Evolutionary conservation across 2,113 vertebrate genomes (phyloP), one percentile per base, ranked within the genome.

Genomic region (Tragelaphus buxtoni): DNA sequence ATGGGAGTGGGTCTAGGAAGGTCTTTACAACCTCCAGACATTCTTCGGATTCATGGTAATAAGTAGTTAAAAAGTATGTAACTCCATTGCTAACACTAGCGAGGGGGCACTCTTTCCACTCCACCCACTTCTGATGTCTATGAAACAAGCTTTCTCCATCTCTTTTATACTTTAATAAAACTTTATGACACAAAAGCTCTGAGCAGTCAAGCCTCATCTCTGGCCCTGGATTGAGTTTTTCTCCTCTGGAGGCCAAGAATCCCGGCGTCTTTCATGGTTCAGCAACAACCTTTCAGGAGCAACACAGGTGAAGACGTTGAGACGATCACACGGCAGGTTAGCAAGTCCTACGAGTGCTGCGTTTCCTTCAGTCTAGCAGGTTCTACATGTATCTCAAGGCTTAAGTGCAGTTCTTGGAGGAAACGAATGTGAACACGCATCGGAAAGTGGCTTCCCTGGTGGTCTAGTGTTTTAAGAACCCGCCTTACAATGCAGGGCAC

Each of bases 341-440:
- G 47, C 0, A 0, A 65, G 35, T 39, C 69, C 91, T 35, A 13
- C 0, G 30, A 28, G 49, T 2, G 49, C 7, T 1, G 0, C 3
- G n/a, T 79, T 42, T 26, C 0, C 11, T 32, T 83, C 32, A 20
- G 77, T 69, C 12, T 0, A 18, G 0, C 4, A 4, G 7, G 20
- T 13, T 76, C 95, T 45, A n/a, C 11, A 58, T 76, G 84, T n/a
- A 79, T 63, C 32, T 28, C 26, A 56, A 81, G 77, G 51, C n/a
- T 69, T 22, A 16, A 60, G 72, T 45, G 60, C 2, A 32, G 14
- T 4, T 9, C 76, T 97, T 55, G 69, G 30, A 86, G 12, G n/a
- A 94, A 45, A 10, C 79, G 1, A 69, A 77, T 30, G 55, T 47
- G 32, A n/a, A 3, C 17, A 16, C 90, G 63, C 49, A 32, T 56